Percentiles rank a stretch among this genome's conserved stretches.
These are phyloP conservation scores for Lerema accius DNA, from an alignment of 1,140 invertebrate species.

Conservation along the genomic window DNA sequence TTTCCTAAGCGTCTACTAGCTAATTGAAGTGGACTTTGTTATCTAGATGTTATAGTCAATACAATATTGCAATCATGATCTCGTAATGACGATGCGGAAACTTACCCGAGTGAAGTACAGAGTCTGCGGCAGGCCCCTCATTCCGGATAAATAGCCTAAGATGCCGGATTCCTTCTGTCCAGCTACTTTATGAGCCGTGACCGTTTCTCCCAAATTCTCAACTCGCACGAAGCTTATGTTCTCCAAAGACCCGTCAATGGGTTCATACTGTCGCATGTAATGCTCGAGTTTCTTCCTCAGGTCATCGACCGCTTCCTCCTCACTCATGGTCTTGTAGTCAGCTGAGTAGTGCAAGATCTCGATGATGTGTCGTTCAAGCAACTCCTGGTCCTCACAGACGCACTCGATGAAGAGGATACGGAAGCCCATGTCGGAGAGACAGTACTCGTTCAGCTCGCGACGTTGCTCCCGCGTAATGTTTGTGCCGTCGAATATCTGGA, in stretches of 20 bases:
- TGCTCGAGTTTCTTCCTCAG: conserved; percentile 93
- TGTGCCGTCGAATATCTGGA: conserved; percentile 95
- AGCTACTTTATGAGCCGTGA: conserved; percentile 71
- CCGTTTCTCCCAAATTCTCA: conserved; percentile 75
- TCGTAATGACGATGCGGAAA: conserved; percentile 7
- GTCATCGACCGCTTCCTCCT: conserved; percentile 90
- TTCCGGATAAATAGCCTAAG: conserved; percentile 76
- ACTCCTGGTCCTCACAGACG: conserved; percentile 91
- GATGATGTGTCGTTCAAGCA: conserved; percentile 93
- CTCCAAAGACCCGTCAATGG: conserved; percentile 76
- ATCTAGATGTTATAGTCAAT: neutral
- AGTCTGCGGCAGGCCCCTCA: conserved; percentile 75
- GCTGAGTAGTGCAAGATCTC: conserved; percentile 96
- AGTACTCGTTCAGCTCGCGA: conserved; percentile 89
- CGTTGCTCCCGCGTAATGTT: conserved; percentile 93
- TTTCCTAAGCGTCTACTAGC: conserved; percentile 28
- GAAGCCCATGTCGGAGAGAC: conserved; percentile 89
- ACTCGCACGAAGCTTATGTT: conserved; percentile 74
- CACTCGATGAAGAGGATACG: conserved; percentile 97
- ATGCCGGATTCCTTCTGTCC: conserved; percentile 79
- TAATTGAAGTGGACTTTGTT: conserved; percentile 44
- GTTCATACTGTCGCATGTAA: conserved; percentile 92
- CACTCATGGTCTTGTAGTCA: conserved; percentile 93
- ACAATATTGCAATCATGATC: conserved; percentile 17
- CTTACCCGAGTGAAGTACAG: conserved; percentile 81